Percentiles rank a stretch among this genome's conserved stretches.
Evolutionary conservation across 2,888 invertebrate species (phyloP).

Genomic region (Lepidochitona cinerea): DNA sequence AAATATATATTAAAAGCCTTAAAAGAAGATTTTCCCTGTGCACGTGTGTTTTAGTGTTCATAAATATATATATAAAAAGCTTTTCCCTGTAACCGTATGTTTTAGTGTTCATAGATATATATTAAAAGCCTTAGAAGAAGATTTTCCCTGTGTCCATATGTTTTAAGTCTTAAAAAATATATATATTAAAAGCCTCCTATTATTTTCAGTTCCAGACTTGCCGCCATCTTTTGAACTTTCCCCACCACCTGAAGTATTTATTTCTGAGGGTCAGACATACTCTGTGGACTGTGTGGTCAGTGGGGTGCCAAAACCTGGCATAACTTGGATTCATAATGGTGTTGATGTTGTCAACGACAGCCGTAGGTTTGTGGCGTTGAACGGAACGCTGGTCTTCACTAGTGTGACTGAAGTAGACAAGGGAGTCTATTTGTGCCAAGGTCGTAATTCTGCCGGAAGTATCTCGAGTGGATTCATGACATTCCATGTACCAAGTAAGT

Average conservation of each 20-base stretch:
- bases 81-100: background rate
- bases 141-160: background rate
- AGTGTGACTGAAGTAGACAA: slow-evolving; percentile 32
- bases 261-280: slow-evolving; percentile 36
- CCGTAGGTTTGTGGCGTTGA: slow-evolving; percentile 30
- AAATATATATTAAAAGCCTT: no score
- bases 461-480: background rate
- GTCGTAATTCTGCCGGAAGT: slow-evolving; percentile 44
- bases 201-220: background rate
- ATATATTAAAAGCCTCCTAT: no score
- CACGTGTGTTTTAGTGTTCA: background rate
- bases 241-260: slow-evolving; percentile 28
- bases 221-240: background rate
- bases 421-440: slow-evolving; percentile 55
- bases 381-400: slow-evolving; percentile 48
- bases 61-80: background rate
- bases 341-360: slow-evolving; percentile 29
- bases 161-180: background rate
- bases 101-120: background rate
- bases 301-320: slow-evolving; percentile 47
- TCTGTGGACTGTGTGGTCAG: slow-evolving; percentile 47
- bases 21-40: no score
- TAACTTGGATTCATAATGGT: slow-evolving; percentile 47
- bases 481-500: background rate
- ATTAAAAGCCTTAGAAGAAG: background rate